Evolutionary conservation across 2,888 invertebrate species (phyloP).

Genomic region (Linyphia triangularis): DNA sequence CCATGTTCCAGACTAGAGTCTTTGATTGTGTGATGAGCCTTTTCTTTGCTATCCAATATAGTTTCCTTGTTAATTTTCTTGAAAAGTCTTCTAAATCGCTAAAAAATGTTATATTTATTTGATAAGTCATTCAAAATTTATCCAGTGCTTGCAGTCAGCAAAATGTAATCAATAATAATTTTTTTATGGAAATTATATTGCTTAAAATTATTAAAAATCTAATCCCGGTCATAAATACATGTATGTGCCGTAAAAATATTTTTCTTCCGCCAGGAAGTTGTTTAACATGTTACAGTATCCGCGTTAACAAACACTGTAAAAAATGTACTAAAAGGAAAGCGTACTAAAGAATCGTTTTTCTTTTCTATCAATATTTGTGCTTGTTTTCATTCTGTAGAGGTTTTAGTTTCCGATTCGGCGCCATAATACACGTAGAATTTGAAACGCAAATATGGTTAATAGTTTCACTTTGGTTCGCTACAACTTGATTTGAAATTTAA

Average conservation of each 20-base stretch:
- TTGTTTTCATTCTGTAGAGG: no score
- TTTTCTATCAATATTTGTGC: no score
- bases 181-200: background rate
- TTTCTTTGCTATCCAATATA: background rate
- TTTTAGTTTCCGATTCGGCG: background rate
- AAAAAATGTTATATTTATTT: no score
- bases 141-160: background rate
- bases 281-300: background rate
- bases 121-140: background rate
- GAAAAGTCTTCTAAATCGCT: no score
- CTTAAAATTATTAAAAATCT: background rate
- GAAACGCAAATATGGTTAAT: no score
- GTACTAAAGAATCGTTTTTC: no score
- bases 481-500: no score
- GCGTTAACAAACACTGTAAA: no score
- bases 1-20: constrained; percentile 50
- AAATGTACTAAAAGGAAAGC: no score
- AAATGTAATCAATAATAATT: background rate
- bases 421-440: background rate
- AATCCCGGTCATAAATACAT: background rate
- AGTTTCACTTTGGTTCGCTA: no score
- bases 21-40: background rate
- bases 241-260: background rate
- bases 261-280: background rate
- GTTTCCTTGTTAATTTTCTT: no score